Base-by-base conservation (phyloP, 2,113 vertebrate species). In the Danionella cerebrum region DNA sequence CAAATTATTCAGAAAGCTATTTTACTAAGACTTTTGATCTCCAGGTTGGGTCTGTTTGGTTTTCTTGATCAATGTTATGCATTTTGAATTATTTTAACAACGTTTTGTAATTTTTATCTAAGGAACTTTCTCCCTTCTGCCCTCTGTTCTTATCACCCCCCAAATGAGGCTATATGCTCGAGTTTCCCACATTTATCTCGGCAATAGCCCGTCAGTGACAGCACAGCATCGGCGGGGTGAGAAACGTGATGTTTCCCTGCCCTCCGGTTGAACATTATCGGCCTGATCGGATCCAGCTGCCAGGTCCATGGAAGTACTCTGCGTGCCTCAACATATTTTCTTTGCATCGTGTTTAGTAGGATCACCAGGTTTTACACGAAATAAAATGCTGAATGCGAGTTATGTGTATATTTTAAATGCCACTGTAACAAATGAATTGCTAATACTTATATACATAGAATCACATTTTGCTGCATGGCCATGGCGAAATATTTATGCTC, bases 181-280 rank as follows among this genome's bases (percentile, higher is more conserved):
- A n/a, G 75, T 79, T 81, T 77, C 81, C 75, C 76, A 82, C 80
- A 78, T 69, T 51, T 19, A 48, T 82, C 75, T 76, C 64, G 65
- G 24, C 80, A 76, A 84, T 82, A 79, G 73, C 66, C 60, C 51
- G 55, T 27, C 74, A 58, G 76, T 69, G 72, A 75, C 78, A 72
- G 69, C 41, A 54, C 65, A 65, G 82, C 82, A 81, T 80, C 79
- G 67, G 62, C 31, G 57, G 71, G 73, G 74, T 75, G 70, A 64
- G 48, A 51, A 69, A 55, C 70, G 53, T 62, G 62, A 44, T 72
- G 41, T 74, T 64, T 58, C 70, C 22, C 60, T 70, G 45, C 76
- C 76, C 69, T 58, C 73, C 71, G 74, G 60, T 75, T 60, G 62
- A 29, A 76, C 78, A 76, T 82, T 79, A 75, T 35, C 16, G 45